Base-by-base conservation (phyloP, 2,113 vertebrate species). In the Athene noctua region DNA sequence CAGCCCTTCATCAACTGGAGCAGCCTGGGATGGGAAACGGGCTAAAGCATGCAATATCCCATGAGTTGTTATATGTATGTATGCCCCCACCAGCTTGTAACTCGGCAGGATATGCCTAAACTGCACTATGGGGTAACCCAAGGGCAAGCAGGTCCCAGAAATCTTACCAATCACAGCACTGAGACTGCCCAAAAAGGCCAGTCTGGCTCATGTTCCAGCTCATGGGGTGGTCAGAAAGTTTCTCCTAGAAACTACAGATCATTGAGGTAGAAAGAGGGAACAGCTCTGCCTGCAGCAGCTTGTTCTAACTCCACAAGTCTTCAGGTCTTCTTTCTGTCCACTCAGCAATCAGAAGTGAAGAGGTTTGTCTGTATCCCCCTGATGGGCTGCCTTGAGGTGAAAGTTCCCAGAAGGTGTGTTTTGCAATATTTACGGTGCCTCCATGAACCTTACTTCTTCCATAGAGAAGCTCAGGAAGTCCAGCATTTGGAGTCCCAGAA, bases 291-390 rank as follows among this genome's bases (percentile, higher is more conserved):
- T 87, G 73, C 70, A 81, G 57, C 57, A 79, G 26, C 32, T 80
- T 75, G 32, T 68, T 81, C 70, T 75, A 32, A 25, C 38, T 86
- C 81, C 21, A 16, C 12, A 55, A 46, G 32, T 4, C 34, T 67
- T 58, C 42, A 40, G 42, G 32, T 62, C 29, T 7, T 82, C 51
- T 67, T 92, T 58, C 80, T 78, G 72, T 67, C 29, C n/a, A 11
- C 67, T 77, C 0, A 0, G 23, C 0, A 0, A 26, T 38, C n/a
- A 44, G 57, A 83, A 55, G 20, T 11, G 22, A 16, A 86, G 32
- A n/a, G 27, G 18, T 63, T 32, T 42, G 27, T n/a, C 71, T 66
- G 34, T 40, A 46, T 36, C 7, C 21, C n/a, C 36, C 14, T n/a
- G 36, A 34, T 1, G 2, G 40, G 18, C 34, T 81, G 17, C 32